A percentile compares a stretch with the other conserved stretches of the same genome.
Evolutionary conservation across 2,797 vertebrate genomes (phyloP).

Genomic region (Propithecus perrieri): DNA sequence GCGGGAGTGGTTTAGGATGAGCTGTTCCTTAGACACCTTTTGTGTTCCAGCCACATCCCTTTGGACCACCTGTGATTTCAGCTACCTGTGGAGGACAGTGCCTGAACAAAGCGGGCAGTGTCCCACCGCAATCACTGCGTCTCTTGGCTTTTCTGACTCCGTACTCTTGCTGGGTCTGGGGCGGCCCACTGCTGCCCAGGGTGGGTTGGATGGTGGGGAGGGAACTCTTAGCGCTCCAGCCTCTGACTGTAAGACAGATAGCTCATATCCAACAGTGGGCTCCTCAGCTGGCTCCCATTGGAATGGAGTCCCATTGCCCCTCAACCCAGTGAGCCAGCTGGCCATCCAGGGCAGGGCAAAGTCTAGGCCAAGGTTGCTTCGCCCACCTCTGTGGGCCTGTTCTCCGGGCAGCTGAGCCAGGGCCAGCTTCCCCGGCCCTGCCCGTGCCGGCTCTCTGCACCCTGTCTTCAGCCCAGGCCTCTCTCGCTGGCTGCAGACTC

Average conservation of each 20-base stretch:
- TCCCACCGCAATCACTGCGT: neutral
- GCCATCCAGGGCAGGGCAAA: neutral
- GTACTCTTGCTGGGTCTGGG: neutral
- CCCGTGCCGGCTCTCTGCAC: neutral
- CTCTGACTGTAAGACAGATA: neutral
- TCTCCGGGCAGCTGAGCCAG: neutral
- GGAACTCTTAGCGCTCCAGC: neutral
- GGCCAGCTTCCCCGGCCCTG: neutral
- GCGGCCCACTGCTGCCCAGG: neutral
- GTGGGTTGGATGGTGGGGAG: neutral
- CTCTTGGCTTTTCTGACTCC: neutral
- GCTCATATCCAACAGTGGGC: rapidly evolving
- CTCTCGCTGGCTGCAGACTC: neutral
- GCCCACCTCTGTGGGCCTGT: neutral
- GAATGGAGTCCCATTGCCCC: neutral
- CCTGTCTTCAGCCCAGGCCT: neutral
- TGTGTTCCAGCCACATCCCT: neutral
- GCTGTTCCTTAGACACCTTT: neutral
- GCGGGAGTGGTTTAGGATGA: neutral
- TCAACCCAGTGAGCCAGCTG: neutral
- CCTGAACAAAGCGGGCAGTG: neutral
- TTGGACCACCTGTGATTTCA: neutral
- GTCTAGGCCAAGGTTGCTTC: neutral
- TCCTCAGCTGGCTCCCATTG: neutral
- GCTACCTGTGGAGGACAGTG: neutral